These are phyloP conservation scores for Hippoglossus stenolepis DNA, from an alignment of 2,113 vertebrate species.

Conservation along the genomic window DNA sequence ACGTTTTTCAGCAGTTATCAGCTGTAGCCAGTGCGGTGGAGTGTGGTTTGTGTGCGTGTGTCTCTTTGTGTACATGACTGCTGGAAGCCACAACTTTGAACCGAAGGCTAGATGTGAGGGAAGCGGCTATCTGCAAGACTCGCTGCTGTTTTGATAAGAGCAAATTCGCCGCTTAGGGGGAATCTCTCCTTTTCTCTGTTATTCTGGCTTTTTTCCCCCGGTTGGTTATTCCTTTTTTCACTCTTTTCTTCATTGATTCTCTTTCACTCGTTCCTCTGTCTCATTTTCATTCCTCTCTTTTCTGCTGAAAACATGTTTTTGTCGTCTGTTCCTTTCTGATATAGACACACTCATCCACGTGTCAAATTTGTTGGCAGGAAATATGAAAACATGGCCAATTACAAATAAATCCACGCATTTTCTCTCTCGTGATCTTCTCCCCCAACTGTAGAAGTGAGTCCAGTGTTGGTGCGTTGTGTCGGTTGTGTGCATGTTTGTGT, in stretches of 20 bases:
- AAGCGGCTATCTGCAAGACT: constrained; percentile 43
- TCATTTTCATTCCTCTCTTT: constrained; percentile 13
- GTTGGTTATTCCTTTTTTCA: constrained; percentile 3
- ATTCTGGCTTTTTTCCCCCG: background rate
- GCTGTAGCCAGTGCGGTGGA: constrained; percentile 29
- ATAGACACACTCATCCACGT: constrained; percentile 15
- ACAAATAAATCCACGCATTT: background rate
- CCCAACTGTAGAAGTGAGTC: background rate
- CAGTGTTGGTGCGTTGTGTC: background rate
- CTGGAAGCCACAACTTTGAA: constrained; percentile 53
- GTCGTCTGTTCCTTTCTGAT: constrained; percentile 37
- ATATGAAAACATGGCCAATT: constrained; percentile 8
- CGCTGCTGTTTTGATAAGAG: constrained; percentile 53
- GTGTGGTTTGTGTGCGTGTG: constrained; percentile 12
- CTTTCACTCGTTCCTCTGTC: background rate
- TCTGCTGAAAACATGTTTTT: constrained; percentile 16
- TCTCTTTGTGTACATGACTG: constrained; percentile 51
- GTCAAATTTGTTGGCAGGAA: constrained; percentile 23
- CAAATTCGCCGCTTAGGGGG: constrained; percentile 40
- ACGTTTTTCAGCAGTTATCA: constrained; percentile 36
- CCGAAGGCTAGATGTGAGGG: constrained; percentile 61
- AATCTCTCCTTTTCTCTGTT: constrained; percentile 16
- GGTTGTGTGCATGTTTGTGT: background rate
- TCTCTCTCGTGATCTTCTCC: background rate
- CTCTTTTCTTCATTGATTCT: background rate